Evolutionary conservation across 2,797 vertebrate genomes (phyloP), one percentile per base, ranked within the genome.

Genomic region (Phoeniculus purpureus): DNA sequence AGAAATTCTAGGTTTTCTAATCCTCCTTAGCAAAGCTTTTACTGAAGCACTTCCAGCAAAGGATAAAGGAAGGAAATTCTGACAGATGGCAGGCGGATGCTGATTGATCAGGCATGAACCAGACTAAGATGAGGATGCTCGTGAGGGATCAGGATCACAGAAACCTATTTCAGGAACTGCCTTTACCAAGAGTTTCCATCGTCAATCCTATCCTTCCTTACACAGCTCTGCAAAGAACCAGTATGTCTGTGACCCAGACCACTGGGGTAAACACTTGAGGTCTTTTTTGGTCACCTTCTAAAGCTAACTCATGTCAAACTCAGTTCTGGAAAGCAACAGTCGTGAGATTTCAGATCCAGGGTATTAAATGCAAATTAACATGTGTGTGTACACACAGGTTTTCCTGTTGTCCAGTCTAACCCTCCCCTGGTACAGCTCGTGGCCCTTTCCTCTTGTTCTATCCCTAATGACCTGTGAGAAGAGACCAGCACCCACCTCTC

Each of bases 91-190:
- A n/a, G 51, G 60, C 34, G 59, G 90, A 58, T 74, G 88, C 93
- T 10, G 89, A n/a, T 4, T 68, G 89, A 81, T 93, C 87, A 74
- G 16, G 89, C 80, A 59, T 73, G 87, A 94, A 70, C 79, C 85
- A 92, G 84, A 34, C 92, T 92, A 59, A 89, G 89, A 68, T 81
- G 84, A 84, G 74, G 92, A 83, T 7, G 0, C 60, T 34, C 56
- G 61, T 9, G 64, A 88, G 67, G 83, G 90, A 96, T 94, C 90
- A 95, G 93, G 64, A 94, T 65, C 81, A 74, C 72, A 50, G 20
- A 86, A 88, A 80, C 58, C 94, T 96, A 96, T 94, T 96, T 94
- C 89, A 88, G 92, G 86, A 81, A 51, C 84, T 21, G 48, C 9
- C 84, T 90, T 88, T 4, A 93, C 54, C n/a, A 64, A 87, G 84